phyloP scores from a whole-genome alignment of 2,113 vertebrate genomes.

The Corythornis vintsioides region DNA sequence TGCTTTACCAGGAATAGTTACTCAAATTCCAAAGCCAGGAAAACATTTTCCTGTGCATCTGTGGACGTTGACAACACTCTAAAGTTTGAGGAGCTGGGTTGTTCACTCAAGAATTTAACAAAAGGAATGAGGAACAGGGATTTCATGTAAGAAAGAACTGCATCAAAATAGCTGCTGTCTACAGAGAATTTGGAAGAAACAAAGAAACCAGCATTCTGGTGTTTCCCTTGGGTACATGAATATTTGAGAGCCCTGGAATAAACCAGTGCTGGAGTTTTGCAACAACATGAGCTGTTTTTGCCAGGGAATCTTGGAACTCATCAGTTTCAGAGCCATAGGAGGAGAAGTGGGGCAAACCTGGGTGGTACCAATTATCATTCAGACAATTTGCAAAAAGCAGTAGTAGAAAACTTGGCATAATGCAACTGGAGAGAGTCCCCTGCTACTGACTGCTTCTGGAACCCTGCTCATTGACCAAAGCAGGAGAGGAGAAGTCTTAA shows the following conservation, averaged over 20 bases:
- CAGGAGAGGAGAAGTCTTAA: background rate
- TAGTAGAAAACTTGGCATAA: background rate
- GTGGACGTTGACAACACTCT: background rate
- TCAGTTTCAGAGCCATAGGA: background rate
- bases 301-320: background rate
- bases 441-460: background rate
- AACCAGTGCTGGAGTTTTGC: slow-evolving; percentile 6
- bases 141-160: background rate
- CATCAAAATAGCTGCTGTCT: background rate
- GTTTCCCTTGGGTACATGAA: background rate
- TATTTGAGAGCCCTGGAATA: background rate
- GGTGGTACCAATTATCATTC: background rate
- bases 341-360: background rate
- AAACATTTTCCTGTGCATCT: background rate
- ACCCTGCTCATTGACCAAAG: background rate
- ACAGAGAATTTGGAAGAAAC: background rate
- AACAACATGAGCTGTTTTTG: background rate
- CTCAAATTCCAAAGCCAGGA: background rate
- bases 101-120: background rate
- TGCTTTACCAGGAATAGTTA: background rate
- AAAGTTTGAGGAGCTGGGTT: background rate
- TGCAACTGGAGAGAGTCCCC: background rate
- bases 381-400: background rate
- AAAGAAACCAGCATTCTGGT: background rate
- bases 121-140: background rate